A percentile compares a stretch with the other conserved stretches of the same genome.
These are phyloP conservation scores for Micromys minutus DNA, from an alignment of 2,113 vertebrate genomes.

Conservation along the genomic window DNA sequence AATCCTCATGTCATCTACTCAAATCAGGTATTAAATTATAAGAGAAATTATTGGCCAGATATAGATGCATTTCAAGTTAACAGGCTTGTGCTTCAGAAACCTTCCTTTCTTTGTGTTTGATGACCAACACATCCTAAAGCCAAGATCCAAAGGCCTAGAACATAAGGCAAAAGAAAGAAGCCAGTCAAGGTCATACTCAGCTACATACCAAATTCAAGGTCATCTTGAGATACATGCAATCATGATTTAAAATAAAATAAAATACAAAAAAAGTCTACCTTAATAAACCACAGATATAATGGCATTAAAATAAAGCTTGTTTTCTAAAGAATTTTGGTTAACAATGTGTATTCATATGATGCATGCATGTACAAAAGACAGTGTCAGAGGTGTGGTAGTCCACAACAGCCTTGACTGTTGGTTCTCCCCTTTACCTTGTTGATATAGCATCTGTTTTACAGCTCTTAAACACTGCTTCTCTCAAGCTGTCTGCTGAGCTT, in stretches of 20 bases:
- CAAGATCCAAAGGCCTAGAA: neutral
- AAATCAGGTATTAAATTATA: neutral
- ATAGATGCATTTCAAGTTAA: neutral
- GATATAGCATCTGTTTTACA: neutral
- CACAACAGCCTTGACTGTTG: too few relatives aligned
- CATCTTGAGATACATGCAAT: neutral
- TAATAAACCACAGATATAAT: neutral
- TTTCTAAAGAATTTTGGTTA: neutral
- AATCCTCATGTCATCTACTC: neutral
- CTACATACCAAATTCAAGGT: neutral
- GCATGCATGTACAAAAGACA: neutral
- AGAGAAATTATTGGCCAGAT: neutral
- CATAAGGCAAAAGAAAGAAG: neutral
- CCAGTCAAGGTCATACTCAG: neutral
- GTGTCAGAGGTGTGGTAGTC: neutral
- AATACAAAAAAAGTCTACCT: fast-evolving
- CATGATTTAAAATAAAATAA: neutral
- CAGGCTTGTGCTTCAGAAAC: neutral
- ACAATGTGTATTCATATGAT: too few relatives aligned
- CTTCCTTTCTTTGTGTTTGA: neutral
- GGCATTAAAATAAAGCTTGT: neutral
- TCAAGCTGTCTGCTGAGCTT: neutral
- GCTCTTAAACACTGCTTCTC: neutral
- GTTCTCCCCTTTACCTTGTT: too few relatives aligned
- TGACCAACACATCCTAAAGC: neutral